Evolutionary conservation across 1,140 invertebrate genomes (phyloP), one percentile per base, ranked within the genome.

Genomic region (Neocloeon triangulifer): DNA sequence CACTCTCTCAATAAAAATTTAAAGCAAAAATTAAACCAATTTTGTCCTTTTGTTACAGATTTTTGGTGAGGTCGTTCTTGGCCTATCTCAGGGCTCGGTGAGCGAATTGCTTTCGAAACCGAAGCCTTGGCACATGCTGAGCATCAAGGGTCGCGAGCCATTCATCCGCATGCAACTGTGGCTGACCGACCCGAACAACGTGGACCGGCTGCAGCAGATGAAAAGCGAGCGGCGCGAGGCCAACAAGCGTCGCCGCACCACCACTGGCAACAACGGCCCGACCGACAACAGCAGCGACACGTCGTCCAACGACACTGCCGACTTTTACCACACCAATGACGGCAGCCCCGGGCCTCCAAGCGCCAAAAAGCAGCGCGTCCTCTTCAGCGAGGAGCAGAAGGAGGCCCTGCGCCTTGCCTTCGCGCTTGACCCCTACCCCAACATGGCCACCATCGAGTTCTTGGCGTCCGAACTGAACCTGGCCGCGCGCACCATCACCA

Each of bases 81-180:
- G 89, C 0, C 58, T 96, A 9, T 94, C 86, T 2, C 91, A 97
- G 54, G 92, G 91, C 12, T 95, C 89, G 1, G 91, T 96, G 1
- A 92, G 85, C 47, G 92, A 97, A 55, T 56, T 97, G 10, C 59
- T 98, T 1, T 94, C 88, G 27, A 96, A 97, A 55, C 92, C 92
- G 1, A 96, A 96, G 48, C 91, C 91, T 0, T 98, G 92, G 92
- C 86, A 94, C 47, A 94, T 96, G 88, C 64, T 98, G 5, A 94
- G 86, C 43, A 92, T 96, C 49, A 97, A 97, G 54, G 91, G 91
- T 0, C 61, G 91, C 18, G 91, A 97, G 52, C 92, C 92, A 0
- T 98, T 96, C 58, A 92, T 96, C 37, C 66, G 91, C 36, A 97
- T 98, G 91, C 88, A 95, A 50, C 53, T 94, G 15, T 97, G 91